These are phyloP conservation scores for Chascanopsetta lugubris DNA, from an alignment of 2,113 vertebrate genomes.

Conservation along the genomic window DNA sequence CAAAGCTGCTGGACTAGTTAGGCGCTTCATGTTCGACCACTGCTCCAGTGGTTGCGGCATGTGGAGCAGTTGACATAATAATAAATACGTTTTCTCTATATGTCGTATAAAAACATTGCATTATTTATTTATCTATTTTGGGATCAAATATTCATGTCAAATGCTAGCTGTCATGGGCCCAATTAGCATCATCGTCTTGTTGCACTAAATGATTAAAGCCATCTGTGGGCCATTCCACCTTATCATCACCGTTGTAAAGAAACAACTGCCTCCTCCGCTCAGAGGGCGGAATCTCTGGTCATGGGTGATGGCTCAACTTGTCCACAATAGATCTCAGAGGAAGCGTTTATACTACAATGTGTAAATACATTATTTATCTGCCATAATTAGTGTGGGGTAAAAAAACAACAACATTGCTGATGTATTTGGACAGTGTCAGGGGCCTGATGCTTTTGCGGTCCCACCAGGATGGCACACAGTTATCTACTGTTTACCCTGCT, in stretches of 20 bases:
- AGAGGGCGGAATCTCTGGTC: slow-evolving; percentile 43
- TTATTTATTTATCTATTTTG: neutral
- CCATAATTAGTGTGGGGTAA: slow-evolving; percentile 25
- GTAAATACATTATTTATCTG: slow-evolving; percentile 48
- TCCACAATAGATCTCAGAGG: slow-evolving; percentile 46
- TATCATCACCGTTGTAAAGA: slow-evolving; percentile 52
- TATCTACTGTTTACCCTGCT: slow-evolving; percentile 76
- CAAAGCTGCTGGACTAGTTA: too few relatives aligned
- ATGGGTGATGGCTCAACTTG: slow-evolving; percentile 49
- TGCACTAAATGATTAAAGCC: slow-evolving; percentile 42
- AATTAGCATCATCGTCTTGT: slow-evolving; percentile 47
- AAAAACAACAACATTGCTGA: slow-evolving; percentile 10
- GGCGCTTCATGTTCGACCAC: too few relatives aligned
- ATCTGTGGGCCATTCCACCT: slow-evolving; percentile 47
- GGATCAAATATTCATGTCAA: too few relatives aligned
- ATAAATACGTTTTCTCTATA: too few relatives aligned
- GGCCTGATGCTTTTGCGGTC: slow-evolving; percentile 50
- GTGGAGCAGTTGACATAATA: too few relatives aligned
- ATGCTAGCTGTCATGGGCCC: slow-evolving; percentile 19
- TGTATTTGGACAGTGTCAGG: slow-evolving; percentile 39
- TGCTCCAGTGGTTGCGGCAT: too few relatives aligned
- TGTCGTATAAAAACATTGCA: too few relatives aligned
- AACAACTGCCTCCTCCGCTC: slow-evolving; percentile 50
- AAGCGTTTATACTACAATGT: slow-evolving; percentile 35
- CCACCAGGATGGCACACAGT: slow-evolving; percentile 68